Conservation (phyloP, 2,888 invertebrate species). For the Zaprionus bogoriensis region DNA sequence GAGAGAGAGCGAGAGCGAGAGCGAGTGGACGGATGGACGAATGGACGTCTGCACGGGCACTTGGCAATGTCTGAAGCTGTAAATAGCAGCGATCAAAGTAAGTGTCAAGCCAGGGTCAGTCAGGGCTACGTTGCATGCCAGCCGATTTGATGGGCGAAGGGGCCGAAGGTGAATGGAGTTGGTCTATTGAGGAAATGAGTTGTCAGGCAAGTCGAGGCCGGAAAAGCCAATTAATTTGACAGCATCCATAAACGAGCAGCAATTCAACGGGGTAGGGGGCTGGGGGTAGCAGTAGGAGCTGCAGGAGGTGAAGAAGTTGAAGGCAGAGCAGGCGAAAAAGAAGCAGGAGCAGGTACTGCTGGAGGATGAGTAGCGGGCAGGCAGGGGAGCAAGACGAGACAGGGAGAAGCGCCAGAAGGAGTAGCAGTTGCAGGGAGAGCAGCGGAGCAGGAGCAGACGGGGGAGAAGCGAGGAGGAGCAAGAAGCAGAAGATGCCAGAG, state of each 20-base stretch:
- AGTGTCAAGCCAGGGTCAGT: conserved; percentile 17
- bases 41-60: conserved; percentile 8
- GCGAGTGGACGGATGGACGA: neutral
- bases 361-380: no score
- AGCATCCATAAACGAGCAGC: conserved; percentile 56
- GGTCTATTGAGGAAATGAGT: conserved; percentile 52
- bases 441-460: conserved; percentile 8
- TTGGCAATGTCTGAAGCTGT: conserved; percentile 5
- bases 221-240: conserved; percentile 75
- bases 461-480: no score
- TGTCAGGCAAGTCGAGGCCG: conserved; percentile 52
- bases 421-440: neutral
- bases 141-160: neutral
- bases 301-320: no score
- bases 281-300: no score
- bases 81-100: conserved; percentile 31
- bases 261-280: no score
- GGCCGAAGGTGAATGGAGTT: neutral
- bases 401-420: no score
- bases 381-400: no score
- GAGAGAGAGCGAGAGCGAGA: no score
- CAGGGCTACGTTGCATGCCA: neutral
- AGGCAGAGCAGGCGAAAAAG: no score
- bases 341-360: no score
- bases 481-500: no score